A percentile compares a stretch with the other conserved stretches of the same genome.
Evolutionary conservation across 2,797 vertebrate species (phyloP).

Genomic region (Pelobates cultripes): DNA sequence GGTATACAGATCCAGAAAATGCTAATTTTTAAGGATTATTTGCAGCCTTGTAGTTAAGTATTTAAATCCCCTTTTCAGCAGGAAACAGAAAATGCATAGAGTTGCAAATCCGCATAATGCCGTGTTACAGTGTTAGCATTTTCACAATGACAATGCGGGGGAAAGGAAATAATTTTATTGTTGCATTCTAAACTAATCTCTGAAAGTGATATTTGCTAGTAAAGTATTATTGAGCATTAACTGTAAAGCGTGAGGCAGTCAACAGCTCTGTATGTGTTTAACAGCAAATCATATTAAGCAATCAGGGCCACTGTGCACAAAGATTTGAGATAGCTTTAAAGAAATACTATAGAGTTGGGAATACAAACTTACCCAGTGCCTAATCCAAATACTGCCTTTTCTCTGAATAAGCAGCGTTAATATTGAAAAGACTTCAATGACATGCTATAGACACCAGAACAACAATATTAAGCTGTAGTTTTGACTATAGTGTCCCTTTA

Average conservation of each 20-base stretch:
- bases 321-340: no score
- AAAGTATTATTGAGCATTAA: neutral
- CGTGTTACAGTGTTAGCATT: neutral
- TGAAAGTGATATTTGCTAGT: neutral
- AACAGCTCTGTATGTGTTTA: neutral
- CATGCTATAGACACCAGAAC: no score
- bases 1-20: neutral
- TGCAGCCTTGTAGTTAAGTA: neutral
- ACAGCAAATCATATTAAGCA: neutral
- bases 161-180: neutral
- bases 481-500: no score
- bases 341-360: no score
- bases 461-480: no score
- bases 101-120: neutral
- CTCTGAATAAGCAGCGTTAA: no score
- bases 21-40: neutral
- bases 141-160: neutral
- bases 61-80: neutral
- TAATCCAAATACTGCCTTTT: no score
- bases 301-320: no score
- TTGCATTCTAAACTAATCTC: neutral
- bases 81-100: neutral
- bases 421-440: no score
- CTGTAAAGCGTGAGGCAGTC: neutral
- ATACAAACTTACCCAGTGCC: no score